Evolutionary conservation across 2,797 vertebrate genomes (phyloP), one percentile per base, ranked within the genome.

Genomic region (Gobio occitaniae): DNA sequence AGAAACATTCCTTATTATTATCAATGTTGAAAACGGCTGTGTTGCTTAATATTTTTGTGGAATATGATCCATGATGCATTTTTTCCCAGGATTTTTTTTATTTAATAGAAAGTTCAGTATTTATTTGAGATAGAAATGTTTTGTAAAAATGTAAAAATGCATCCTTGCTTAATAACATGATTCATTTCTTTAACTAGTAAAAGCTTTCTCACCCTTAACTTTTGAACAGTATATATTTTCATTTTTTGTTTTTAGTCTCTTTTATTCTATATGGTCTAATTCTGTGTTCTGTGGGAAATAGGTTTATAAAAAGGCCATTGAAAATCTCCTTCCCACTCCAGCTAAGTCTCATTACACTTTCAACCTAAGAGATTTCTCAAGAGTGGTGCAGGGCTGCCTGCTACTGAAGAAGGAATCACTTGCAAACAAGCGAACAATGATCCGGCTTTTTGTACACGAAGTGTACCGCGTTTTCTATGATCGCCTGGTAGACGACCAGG

Each of bases 301-400:
- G 98, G 94, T 99, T 48, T 99, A 99, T 90, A 98, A 99, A 91
- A 94, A 95, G 92, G 96, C 98, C 32, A 97, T 97, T 94, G 84
- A 96, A 88, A 97, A 96, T 89, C 94, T 99, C 75, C 94, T 99
- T 88, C 98, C 98, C 15, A 99, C 97, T 21, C 98, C 98, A 61
- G 93, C 97, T 38, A 99, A 99, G 90, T 99, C 98, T 88, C 98
- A 99, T 90, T 99, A 99, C 91, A 99, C 96, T 2, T 99, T 99
- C 93, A 99, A 99, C 91, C 92, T 99, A 87, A 95, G 98, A 52
- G 98, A 99, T 91, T 99, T 99, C 91, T 96, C 98, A 0, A 96
- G 97, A 0, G 98, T 99, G 59, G 95, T 99, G 85, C 95, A 95
- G 77, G 98, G 98, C 79, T 99, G 97, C 89, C 92, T 99, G 89